Evolutionary conservation across 2,797 vertebrate species (phyloP).

Genomic region (Hippocampus kuda): DNA sequence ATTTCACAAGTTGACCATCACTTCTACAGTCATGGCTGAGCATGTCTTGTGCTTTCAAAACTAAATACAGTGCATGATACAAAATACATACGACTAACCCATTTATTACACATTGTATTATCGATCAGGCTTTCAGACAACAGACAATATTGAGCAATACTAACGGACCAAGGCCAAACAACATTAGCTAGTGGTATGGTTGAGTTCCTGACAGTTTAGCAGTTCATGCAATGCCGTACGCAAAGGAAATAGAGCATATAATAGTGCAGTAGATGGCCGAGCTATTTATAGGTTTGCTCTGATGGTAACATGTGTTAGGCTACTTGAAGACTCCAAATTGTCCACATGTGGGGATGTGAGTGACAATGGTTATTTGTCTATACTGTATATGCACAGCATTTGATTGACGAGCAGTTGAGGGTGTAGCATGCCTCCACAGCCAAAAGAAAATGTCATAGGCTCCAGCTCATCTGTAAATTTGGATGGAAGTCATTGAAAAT

Average conservation of each 20-base stretch:
- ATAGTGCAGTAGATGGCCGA: background rate
- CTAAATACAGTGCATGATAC: background rate
- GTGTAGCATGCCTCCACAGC: background rate
- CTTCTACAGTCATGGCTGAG: background rate
- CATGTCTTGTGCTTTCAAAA: background rate
- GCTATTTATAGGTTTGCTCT: background rate
- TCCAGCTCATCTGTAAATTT: background rate
- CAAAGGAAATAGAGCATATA: background rate
- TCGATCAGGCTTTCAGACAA: background rate
- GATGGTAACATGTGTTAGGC: background rate
- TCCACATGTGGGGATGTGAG: background rate
- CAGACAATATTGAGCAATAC: background rate
- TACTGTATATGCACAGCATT: background rate
- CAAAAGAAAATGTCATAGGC: background rate
- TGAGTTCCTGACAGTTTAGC: background rate
- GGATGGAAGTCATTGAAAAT: background rate
- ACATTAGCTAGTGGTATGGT: background rate
- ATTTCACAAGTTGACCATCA: conserved; percentile 11
- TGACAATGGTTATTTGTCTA: background rate
- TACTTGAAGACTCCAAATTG: background rate
- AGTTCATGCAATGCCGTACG: background rate
- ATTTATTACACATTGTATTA: background rate
- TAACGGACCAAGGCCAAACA: background rate
- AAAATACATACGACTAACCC: background rate
- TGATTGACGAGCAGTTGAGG: background rate